Percentiles rank a stretch among this genome's conserved stretches.
These are phyloP conservation scores for Megaleporinus macrocephalus DNA, from an alignment of 2,113 vertebrate species.

Conservation along the genomic window DNA sequence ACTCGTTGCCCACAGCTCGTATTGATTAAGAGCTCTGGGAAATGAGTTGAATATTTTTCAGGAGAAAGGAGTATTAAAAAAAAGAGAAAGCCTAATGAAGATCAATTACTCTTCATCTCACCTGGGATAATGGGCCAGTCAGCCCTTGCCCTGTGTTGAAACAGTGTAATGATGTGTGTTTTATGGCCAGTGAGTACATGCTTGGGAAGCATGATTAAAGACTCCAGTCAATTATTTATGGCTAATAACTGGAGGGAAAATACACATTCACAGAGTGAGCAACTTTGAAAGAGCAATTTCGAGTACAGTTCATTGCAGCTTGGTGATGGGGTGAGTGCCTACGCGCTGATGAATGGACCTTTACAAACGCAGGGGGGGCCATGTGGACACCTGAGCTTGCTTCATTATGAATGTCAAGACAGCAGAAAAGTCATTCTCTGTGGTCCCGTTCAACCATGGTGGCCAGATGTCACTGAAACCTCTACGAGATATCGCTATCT, in stretches of 20 bases:
- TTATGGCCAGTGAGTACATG: conserved; percentile 37
- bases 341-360: conserved; percentile 43
- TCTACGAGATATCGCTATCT: too few relatives aligned
- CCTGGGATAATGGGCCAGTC: conserved; percentile 32
- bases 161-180: conserved; percentile 51
- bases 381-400: conserved; percentile 17
- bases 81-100: conserved; percentile 7
- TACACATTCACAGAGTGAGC: conserved; percentile 43
- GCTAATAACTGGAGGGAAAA: conserved; percentile 52
- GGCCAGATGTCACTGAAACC: neutral
- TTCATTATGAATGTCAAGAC: conserved; percentile 43
- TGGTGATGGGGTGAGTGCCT: conserved; percentile 33
- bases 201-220: conserved; percentile 54
- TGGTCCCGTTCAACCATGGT: neutral
- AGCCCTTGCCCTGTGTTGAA: conserved; percentile 40
- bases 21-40: conserved; percentile 31
- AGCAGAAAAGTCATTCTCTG: conserved; percentile 9
- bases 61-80: conserved; percentile 2
- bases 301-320: conserved; percentile 49
- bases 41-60: conserved; percentile 32
- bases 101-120: conserved; percentile 48
- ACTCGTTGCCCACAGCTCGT: neutral
- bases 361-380: conserved; percentile 28
- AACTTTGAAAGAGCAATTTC: conserved; percentile 48
- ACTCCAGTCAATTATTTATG: conserved; percentile 54